Base-by-base conservation (phyloP, 2,113 vertebrate genomes). In the Saguinus imperator region DNA sequence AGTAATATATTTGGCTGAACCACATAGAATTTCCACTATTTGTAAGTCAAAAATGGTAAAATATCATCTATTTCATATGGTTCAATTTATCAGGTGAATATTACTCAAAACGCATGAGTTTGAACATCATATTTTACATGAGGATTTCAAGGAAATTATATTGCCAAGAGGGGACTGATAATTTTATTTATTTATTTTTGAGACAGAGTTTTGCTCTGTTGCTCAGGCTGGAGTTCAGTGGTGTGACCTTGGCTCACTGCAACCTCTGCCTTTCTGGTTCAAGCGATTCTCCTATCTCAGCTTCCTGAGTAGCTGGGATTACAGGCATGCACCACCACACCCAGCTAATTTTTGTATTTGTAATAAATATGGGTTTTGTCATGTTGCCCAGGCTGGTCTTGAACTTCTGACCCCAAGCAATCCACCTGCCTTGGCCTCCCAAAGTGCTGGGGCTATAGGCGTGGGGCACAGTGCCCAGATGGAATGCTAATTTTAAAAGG, bases 71-170 rank as follows among this genome's bases (percentile, higher is more conserved):
- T 82, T 91, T 58, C 85, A 76, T 52, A 40, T 79, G 45, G 70
- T 43, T 83, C 48, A 50, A 73, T 72, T 77, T 77, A 20, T 37
- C 6, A 1, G 48, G n/a, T 89, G 79, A 87, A 1, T 37, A 17
- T 76, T 93, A 52, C 27, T 86, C 3, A 27, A 89, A 94, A 94
- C 83, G 76, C 73, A 55, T 70, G 76, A 58, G 8, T 58, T 86
- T 48, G 32, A 12, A 77, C 58, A 70, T 58, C 29, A 27, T 81
- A 2, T 61, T 95, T 85, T 10, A 52, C 16, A n/a, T 1, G 50
- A 88, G 18, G n/a, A 55, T 52, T 64, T 86, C 35, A 86, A 14
- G 77, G 77, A 79, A 25, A 57, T 93, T 87, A 48, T 94, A 3
- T 23, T 29, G 52, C 21, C 13, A 73, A 66, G 83, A 57, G 16